Evolutionary conservation across 2,113 vertebrate genomes (phyloP), one percentile per base, ranked within the genome.

Genomic region (Engraulis encrasicolus): DNA sequence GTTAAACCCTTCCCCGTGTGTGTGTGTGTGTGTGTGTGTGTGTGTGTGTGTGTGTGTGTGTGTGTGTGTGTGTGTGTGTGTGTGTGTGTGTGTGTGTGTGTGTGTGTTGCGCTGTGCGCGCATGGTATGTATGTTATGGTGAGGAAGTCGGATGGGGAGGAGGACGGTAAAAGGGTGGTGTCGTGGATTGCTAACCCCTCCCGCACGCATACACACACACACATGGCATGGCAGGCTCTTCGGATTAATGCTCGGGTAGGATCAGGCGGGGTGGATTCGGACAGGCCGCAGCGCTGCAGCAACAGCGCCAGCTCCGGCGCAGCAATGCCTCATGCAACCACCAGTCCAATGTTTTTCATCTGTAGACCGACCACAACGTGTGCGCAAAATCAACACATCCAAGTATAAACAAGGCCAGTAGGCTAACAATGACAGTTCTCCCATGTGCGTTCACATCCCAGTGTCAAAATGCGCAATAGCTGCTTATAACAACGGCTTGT

Each of bases 241-340:
- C 66, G 34, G 66, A 74, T 74, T 74, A 74, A 74, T 74, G 66
- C 34, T 74, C 66, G 66, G 66, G n/a, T n/a, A n/a, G n/a, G 66
- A 74, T 74, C 27, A 15, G 23, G 66, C 66, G 31, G 23, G 23
- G 66, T 74, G 66, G 66, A 74, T 74, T 74, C 66, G 31, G 66
- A 31, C 66, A 74, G 66, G 66, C 66, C 66, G 66, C 66, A 74
- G 27, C 66, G 66, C 27, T 74, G 66, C 66, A 74, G 66, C 66
- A 45, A 45, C 40, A 74, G 52, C 52, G 6, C 12, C 66, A 34
- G 31, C 31, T 27, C 23, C 66, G 66, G 66, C 14, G 66, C 31
- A 74, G 27, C 66, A 12, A 74, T 34, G 66, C 15, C 66, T 45
- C 40, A 34, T 27, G 31, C 34, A 34, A 31, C 66, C 66, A 14